Conservation (phyloP, 2,888 invertebrate genomes). For the Diaphora mendica region DNA sequence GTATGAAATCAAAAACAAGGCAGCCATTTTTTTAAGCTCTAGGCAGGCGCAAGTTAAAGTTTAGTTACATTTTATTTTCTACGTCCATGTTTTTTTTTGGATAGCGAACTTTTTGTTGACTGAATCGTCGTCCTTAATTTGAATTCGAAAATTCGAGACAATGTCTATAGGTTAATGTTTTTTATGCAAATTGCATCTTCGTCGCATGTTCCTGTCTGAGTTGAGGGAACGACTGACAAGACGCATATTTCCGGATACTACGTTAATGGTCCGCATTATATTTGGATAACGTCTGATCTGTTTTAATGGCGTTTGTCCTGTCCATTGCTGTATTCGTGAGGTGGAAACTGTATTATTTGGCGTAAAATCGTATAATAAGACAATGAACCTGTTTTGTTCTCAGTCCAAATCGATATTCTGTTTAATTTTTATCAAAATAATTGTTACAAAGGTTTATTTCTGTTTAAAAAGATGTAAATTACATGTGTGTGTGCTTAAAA, state of each 20-base stretch:
- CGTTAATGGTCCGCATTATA: conserved; percentile 72
- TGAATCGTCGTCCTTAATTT: background rate
- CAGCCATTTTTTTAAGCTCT: background rate
- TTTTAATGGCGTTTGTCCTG: conserved; percentile 34
- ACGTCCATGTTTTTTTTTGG: background rate
- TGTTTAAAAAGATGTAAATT: too few relatives aligned
- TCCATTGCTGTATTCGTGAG: conserved; percentile 31
- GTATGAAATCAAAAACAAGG: background rate
- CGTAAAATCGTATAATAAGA: background rate
- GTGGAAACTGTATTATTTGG: conserved; percentile 16
- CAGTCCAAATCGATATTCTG: background rate
- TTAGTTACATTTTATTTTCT: background rate
- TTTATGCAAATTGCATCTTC: conserved; percentile 54
- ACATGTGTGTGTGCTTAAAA: background rate
- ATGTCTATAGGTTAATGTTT: conserved; percentile 41
- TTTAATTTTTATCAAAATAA: background rate
- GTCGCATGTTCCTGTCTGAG: conserved; percentile 45
- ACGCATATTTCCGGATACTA: conserved; percentile 63
- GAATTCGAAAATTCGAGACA: conserved; percentile 24
- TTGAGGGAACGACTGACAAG: conserved; percentile 53
- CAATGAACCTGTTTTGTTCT: background rate
- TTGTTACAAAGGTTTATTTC: background rate
- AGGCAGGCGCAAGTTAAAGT: background rate
- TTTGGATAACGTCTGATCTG: conserved; percentile 50
- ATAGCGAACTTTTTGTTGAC: background rate